Base-by-base conservation (phyloP, 1,140 invertebrate genomes). In the Microvelia longipes region DNA sequence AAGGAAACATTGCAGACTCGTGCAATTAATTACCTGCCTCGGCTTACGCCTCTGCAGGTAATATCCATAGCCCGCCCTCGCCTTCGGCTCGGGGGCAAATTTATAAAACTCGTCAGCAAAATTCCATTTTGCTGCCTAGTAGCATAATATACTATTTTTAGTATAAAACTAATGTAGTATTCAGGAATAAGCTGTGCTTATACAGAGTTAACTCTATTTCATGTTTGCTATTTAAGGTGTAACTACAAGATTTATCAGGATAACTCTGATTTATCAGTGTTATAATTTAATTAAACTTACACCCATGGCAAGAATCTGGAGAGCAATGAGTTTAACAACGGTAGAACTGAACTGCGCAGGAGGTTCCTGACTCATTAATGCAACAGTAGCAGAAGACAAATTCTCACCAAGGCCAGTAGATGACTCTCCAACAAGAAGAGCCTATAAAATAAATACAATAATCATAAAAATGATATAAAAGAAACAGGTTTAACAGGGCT, bases 271-370 rank as follows among this genome's bases (percentile, higher is more conserved):
- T 60, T 60, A 60, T 60, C 11, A 60, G 11, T 60, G 19, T 60
- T 60, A 60, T 60, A 60, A 60, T 60, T 60, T 60, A 11, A 60
- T 11, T 60, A 60, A 19, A 78, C 82, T 81, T 82, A 91, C 90
- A 76, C 92, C 91, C 60, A 93, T 85, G 73, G 92, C 92, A 71
- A 94, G 87, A 75, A 98, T 93, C 80, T 98, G 94, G 71, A 98
- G 85, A 1, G 94, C 93, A 68, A 98, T 91, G 27, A 98, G 82
- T 71, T 94, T 85, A 26, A 98, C 90, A 2, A 98, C 94, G 29
- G 93, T 93, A n/a, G 93, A 96, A 78, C 93, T 97, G 80, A 99
- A 98, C 76, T 92, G 88, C 69, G 89, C 85, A 29, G 95, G 94
- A 0, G 94, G 94, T 69, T 91, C 89, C 80, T 94, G 90, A 70